These are phyloP conservation scores for Paragorgia papillata DNA, from an alignment of 92 coral and sea anemone genomes.

Conservation along the genomic window DNA sequence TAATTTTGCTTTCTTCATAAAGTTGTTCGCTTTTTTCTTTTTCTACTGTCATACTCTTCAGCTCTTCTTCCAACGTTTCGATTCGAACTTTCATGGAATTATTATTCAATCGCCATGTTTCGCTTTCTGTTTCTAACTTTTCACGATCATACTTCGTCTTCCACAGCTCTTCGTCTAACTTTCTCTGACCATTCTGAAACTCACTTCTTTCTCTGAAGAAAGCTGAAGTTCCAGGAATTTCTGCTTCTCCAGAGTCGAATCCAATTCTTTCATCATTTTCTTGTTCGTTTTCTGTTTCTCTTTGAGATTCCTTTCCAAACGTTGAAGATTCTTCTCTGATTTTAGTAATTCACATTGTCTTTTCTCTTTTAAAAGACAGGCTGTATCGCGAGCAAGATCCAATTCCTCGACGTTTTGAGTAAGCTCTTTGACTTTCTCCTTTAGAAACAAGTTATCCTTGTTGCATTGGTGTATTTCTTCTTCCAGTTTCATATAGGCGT, in stretches of 20 bases:
- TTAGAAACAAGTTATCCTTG: constrained; percentile 11
- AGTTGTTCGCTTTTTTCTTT: not conserved
- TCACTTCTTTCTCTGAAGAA: constrained; percentile 20
- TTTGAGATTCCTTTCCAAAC: constrained; percentile 28
- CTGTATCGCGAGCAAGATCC: constrained; percentile 44
- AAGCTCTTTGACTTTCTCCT: constrained; percentile 27
- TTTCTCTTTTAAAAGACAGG: constrained; percentile 34
- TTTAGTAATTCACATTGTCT: constrained; percentile 35
- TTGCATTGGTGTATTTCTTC: constrained; percentile 33
- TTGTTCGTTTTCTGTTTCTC: constrained; percentile 26
- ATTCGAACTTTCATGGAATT: constrained; percentile 39
- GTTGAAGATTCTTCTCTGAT: constrained; percentile 25
- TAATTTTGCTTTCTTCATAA: constrained; percentile 11
- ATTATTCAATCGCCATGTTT: constrained; percentile 28
- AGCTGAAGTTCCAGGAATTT: constrained; percentile 13
- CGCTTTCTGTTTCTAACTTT: constrained; percentile 19
- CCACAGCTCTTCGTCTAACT: constrained; percentile 34
- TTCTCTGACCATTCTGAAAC: constrained; percentile 8
- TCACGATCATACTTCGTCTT: not conserved
- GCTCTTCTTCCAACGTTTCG: constrained; percentile 35
- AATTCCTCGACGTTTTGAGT: constrained; percentile 29
- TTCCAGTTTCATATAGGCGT: constrained; percentile 27
- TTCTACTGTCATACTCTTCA: constrained; percentile 9
- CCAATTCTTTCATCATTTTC: constrained; percentile 29
- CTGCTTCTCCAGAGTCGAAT: constrained; percentile 13